Evolutionary conservation across 2,113 vertebrate species (phyloP).

Genomic region (Megaceryle maxima): DNA sequence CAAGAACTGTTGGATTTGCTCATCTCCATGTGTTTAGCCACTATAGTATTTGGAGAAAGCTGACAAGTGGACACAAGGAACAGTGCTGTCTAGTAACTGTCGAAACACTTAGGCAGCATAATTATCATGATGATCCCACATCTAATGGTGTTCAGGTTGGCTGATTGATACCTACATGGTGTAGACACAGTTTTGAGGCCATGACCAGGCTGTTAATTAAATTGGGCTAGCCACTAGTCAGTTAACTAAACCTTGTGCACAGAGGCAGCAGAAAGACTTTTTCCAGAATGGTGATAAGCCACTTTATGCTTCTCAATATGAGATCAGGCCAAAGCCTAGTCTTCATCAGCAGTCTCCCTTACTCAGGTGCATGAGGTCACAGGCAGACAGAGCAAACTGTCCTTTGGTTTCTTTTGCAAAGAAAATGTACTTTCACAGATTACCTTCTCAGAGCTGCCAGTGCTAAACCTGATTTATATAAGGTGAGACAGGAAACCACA

Average conservation of each 20-base stretch:
- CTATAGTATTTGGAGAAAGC: not conserved
- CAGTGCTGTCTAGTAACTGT: not conserved
- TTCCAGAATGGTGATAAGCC: not conserved
- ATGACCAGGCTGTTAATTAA: not conserved
- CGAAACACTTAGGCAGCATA: not conserved
- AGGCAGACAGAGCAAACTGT: not conserved
- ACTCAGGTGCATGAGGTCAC: not conserved
- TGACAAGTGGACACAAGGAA: accelerated
- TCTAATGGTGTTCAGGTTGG: not conserved
- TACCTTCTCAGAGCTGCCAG: not conserved
- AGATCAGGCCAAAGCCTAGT: not conserved
- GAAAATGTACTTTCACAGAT: not conserved
- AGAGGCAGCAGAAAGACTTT: not conserved
- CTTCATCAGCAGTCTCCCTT: not conserved
- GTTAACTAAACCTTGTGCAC: not conserved
- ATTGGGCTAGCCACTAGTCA: not conserved
- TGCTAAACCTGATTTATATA: not conserved
- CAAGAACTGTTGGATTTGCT: not conserved
- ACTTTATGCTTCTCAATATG: not conserved
- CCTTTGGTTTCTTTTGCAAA: not conserved
- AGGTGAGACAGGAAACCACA: not conserved
- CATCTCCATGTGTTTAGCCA: not conserved
- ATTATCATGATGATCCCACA: not conserved
- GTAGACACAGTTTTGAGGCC: not conserved
- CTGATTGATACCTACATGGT: not conserved